Conservation (phyloP, 2,888 invertebrate genomes). For the Troides helena region DNA sequence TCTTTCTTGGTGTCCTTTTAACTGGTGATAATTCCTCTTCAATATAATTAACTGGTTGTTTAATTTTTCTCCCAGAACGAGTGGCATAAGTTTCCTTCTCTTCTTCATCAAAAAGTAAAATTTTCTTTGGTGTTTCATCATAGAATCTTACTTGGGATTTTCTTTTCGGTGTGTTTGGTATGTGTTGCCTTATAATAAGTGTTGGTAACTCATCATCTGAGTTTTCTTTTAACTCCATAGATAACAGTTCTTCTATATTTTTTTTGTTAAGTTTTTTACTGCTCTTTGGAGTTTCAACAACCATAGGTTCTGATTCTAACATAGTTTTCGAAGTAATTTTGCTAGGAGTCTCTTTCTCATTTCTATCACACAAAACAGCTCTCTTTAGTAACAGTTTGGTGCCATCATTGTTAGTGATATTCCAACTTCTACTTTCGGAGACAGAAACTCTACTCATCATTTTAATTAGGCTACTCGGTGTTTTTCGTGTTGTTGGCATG, state of each 20-base stretch:
- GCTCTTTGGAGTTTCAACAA: slow-evolving; percentile 52
- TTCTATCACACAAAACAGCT: slow-evolving; percentile 69
- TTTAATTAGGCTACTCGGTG: slow-evolving; percentile 64
- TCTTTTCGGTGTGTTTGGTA: slow-evolving; percentile 58
- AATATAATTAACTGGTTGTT: slow-evolving; percentile 49
- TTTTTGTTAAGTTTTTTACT: slow-evolving; percentile 46
- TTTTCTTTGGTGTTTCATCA: slow-evolving; percentile 63
- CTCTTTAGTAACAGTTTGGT: slow-evolving; percentile 71
- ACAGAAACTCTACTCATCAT: slow-evolving; percentile 63
- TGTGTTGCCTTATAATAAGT: slow-evolving; percentile 62
- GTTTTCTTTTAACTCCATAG: slow-evolving; percentile 67
- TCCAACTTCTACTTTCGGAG: slow-evolving; percentile 68
- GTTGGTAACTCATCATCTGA: slow-evolving; percentile 72
- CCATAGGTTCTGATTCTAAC: slow-evolving; percentile 36
- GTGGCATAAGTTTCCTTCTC: slow-evolving; percentile 47
- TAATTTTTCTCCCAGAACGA: slow-evolving; percentile 53
- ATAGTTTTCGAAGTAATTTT: slow-evolving; percentile 47
- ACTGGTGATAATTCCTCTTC: slow-evolving; percentile 58
- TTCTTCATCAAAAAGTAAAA: slow-evolving; percentile 58
- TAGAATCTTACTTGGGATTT: slow-evolving; percentile 51
- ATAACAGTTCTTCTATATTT: slow-evolving; percentile 58
- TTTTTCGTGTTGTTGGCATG: slow-evolving; percentile 52
- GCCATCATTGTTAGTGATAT: slow-evolving; percentile 68
- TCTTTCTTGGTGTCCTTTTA: slow-evolving; percentile 55
- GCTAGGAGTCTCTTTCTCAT: slow-evolving; percentile 61